Percentiles rank a stretch among this genome's conserved stretches.
Conservation (phyloP, 2,797 vertebrate species). For the Peromyscus nudipes region DNA sequence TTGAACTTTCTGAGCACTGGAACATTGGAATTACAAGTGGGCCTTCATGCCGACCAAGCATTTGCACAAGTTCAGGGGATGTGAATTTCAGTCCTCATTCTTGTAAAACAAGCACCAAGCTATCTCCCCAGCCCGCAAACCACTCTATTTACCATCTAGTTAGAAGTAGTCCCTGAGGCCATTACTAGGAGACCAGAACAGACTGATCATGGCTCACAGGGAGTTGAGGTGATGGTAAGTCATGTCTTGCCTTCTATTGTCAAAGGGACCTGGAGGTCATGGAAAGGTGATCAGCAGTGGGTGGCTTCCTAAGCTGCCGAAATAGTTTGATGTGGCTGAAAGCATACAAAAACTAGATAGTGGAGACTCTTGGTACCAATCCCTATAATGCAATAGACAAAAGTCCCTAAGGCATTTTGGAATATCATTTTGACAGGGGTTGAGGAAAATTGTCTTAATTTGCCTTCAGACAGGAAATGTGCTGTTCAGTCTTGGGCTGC, state of each 20-base stretch:
- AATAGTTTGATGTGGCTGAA: background rate
- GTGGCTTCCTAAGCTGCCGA: background rate
- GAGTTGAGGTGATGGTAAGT: background rate
- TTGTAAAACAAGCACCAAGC: background rate
- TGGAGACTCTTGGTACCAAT: background rate
- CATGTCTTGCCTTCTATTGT: background rate
- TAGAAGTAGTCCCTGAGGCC: background rate
- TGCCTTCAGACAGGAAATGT: slow-evolving; percentile 51
- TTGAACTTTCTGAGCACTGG: background rate
- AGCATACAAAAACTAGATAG: background rate
- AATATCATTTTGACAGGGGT: background rate
- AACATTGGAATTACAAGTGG: background rate
- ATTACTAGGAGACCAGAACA: background rate
- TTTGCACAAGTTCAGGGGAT: background rate
- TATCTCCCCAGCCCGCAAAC: background rate
- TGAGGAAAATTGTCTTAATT: slow-evolving; percentile 41
- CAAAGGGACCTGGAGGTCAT: background rate
- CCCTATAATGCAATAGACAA: background rate
- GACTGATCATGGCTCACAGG: background rate
- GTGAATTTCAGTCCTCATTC: background rate
- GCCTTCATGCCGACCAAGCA: background rate
- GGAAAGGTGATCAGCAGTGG: background rate
- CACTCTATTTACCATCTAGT: background rate
- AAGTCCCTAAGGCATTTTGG: background rate
- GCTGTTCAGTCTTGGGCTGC: slow-evolving; percentile 2